phyloP scores from a whole-genome alignment of 2,888 invertebrate species.

The Andricus quercusramuli region DNA sequence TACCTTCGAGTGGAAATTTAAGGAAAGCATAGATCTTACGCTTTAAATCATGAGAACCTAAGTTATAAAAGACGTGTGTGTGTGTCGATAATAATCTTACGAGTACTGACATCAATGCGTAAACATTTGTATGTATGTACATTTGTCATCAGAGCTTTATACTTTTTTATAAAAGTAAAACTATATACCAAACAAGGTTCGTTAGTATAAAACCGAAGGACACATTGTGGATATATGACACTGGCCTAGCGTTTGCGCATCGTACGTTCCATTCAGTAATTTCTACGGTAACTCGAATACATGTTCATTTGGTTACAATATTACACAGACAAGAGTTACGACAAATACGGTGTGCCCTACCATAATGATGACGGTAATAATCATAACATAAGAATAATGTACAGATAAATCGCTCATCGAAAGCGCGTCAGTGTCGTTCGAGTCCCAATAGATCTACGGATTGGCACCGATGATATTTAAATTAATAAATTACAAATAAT shows the following conservation, averaged over 20 bases:
- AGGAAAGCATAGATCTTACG: slow-evolving; percentile 16
- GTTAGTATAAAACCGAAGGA: slow-evolving; percentile 69
- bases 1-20: slow-evolving; percentile 14
- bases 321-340: slow-evolving; percentile 47
- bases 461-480: slow-evolving; percentile 56
- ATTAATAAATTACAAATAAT: slow-evolving; percentile 48
- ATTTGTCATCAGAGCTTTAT: slow-evolving; percentile 61
- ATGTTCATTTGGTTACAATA: slow-evolving; percentile 55
- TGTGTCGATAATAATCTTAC: slow-evolving; percentile 66
- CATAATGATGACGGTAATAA: slow-evolving; percentile 22
- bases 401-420: slow-evolving; percentile 16
- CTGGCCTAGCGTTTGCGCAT: slow-evolving; percentile 35
- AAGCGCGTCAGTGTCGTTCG: slow-evolving; percentile 41
- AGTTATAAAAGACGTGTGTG: slow-evolving; percentile 49
- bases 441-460: slow-evolving; percentile 44
- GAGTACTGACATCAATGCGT: slow-evolving; percentile 65
- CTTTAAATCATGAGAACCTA: slow-evolving; percentile 12
- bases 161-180: slow-evolving; percentile 71
- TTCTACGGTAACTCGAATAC: slow-evolving; percentile 47
- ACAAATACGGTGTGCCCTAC: slow-evolving; percentile 32
- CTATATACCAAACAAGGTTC: slow-evolving; percentile 71
- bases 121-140: slow-evolving; percentile 70
- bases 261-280: slow-evolving; percentile 58
- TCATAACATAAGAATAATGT: slow-evolving; percentile 31
- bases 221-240: slow-evolving; percentile 39